A percentile compares a stretch with the other conserved stretches of the same genome.
Evolutionary conservation across 2,797 vertebrate species (phyloP).

Genomic region (Lacerta bilineata): DNA sequence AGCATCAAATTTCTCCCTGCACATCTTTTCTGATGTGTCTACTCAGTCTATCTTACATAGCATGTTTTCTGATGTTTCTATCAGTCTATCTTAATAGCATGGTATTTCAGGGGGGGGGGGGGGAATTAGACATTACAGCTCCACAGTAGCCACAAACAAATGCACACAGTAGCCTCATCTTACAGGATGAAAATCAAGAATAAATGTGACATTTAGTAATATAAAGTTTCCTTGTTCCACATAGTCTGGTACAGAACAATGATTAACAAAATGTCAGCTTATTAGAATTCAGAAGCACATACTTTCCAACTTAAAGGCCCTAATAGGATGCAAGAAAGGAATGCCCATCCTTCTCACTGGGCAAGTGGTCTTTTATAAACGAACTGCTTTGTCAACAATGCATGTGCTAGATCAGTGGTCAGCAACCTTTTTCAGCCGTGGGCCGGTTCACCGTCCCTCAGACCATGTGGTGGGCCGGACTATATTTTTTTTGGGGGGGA

Average conservation of each 20-base stretch:
- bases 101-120: background rate
- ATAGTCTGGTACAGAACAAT: constrained; percentile 1
- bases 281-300: constrained; percentile 35
- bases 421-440: no score
- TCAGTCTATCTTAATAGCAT: background rate
- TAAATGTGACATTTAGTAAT: background rate
- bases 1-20: no score
- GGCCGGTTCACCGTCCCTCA: no score
- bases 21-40: background rate
- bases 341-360: constrained; percentile 5
- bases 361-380: constrained; percentile 17
- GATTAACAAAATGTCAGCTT: constrained; percentile 35
- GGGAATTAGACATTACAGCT: background rate
- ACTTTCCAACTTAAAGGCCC: constrained; percentile 16
- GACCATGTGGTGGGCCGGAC: no score
- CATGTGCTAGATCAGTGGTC: background rate
- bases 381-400: background rate
- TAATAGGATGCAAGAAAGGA: constrained; percentile 1
- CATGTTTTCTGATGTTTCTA: background rate
- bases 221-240: background rate
- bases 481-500: no score
- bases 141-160: background rate
- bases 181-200: background rate
- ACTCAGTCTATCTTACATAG: no score
- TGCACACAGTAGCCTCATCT: background rate